phyloP scores from a whole-genome alignment of 35 echinoderm and acorn worm genomes.

The Heliocidaris tuberculata region DNA sequence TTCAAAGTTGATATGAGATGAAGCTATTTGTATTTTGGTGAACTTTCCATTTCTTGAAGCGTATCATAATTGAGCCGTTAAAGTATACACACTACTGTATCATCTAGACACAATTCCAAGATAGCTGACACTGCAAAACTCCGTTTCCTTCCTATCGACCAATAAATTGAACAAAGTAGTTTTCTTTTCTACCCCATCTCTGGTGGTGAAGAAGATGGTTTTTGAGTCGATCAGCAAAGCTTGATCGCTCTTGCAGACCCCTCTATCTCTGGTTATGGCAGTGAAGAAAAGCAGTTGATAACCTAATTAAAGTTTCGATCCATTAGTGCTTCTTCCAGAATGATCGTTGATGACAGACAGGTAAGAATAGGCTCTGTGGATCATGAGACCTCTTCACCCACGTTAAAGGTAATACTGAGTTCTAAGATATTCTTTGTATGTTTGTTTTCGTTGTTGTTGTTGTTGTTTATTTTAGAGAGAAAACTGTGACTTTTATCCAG shows the following conservation, averaged over 20 bases:
- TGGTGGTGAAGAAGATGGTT: neutral
- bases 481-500: too few relatives aligned
- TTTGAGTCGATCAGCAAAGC: constrained; percentile 1
- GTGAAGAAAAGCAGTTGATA: constrained; percentile 30
- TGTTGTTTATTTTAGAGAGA: too few relatives aligned
- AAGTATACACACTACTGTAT: neutral
- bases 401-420: too few relatives aligned
- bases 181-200: neutral
- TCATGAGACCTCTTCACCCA: neutral
- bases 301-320: constrained; percentile 44
- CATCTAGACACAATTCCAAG: neutral
- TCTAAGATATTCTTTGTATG: too few relatives aligned
- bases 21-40: too few relatives aligned
- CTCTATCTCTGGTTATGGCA: neutral
- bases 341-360: constrained; percentile 20
- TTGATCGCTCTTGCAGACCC: neutral
- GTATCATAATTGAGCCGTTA: neutral
- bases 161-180: neutral
- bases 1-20: neutral
- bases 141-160: neutral
- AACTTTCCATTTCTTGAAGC: neutral
- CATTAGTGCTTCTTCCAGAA: constrained; percentile 16
- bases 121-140: neutral
- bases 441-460: too few relatives aligned
- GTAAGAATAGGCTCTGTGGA: neutral